Conservation (phyloP, 1,140 invertebrate species). For the Scaptomyza graminum region DNA sequence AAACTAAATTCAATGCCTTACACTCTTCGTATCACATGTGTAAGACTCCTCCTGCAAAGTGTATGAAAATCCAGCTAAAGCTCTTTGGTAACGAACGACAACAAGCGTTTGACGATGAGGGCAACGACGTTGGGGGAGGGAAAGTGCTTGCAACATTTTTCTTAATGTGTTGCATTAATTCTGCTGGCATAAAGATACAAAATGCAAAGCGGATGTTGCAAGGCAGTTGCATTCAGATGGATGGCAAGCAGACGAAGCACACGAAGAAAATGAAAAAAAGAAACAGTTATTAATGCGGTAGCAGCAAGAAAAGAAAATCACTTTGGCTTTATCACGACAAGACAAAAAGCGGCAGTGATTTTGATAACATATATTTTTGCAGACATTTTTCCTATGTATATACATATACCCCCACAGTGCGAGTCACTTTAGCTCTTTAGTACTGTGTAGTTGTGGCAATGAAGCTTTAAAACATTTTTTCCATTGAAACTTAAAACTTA, state of each 20-base stretch:
- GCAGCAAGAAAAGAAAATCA: constrained; percentile 43
- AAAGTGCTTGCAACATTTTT: constrained; percentile 66
- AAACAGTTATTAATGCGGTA: constrained; percentile 21
- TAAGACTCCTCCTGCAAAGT: neutral
- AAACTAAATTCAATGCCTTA: neutral
- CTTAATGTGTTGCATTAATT: constrained; percentile 78
- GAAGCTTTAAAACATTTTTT: neutral
- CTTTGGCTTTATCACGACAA: constrained; percentile 52
- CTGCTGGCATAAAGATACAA: constrained; percentile 68
- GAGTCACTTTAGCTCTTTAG: neutral
- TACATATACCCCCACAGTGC: neutral
- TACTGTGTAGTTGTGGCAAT: no score
- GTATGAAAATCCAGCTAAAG: constrained; percentile 26
- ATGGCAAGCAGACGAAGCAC: neutral
- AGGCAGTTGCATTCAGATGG: constrained; percentile 25
- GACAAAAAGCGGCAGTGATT: constrained; percentile 8
- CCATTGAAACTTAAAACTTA: neutral
- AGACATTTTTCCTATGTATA: neutral
- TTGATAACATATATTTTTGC: constrained; percentile 1
- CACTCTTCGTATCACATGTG: neutral
- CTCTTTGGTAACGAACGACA: constrained; percentile 17
- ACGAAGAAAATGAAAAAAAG: neutral
- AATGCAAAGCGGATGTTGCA: constrained; percentile 58
- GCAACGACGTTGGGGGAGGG: neutral
- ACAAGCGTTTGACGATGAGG: constrained; percentile 6